phyloP scores from a whole-genome alignment of 2,797 vertebrate species.

The Phataginus tetradactyla region DNA sequence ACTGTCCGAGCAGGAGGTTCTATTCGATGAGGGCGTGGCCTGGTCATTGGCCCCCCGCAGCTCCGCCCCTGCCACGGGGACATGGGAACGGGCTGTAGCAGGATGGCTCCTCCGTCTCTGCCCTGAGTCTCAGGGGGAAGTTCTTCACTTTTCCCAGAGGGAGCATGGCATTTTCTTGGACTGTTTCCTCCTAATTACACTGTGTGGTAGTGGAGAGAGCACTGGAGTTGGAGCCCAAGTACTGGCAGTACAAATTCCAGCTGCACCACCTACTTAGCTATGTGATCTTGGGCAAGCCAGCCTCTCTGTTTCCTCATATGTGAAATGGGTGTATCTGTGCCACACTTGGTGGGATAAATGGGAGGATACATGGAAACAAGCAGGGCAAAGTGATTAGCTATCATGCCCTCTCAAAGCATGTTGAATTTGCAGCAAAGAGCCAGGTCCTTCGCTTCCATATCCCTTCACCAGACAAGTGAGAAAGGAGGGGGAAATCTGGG shows the following conservation, averaged over 20 bases:
- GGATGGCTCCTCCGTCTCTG: neutral
- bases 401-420: neutral
- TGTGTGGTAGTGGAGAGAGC: neutral
- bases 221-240: neutral
- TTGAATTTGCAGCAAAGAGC: neutral
- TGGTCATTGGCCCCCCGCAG: neutral
- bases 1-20: neutral
- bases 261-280: neutral
- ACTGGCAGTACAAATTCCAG: neutral
- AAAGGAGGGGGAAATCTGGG: neutral
- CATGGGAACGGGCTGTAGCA: neutral
- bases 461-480: neutral
- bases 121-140: neutral
- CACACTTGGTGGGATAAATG: neutral
- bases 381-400: neutral
- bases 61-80: neutral
- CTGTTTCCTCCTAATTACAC: neutral
- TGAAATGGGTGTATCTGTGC: neutral
- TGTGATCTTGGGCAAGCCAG: neutral
- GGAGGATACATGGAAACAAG: neutral
- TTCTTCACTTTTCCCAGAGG: neutral
- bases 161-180: neutral
- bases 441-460: neutral
- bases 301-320: neutral
- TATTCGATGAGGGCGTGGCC: neutral